These are phyloP conservation scores for Drosophila mojavensis DNA, from an alignment of 1,140 invertebrate species.

Conservation along the genomic window DNA sequence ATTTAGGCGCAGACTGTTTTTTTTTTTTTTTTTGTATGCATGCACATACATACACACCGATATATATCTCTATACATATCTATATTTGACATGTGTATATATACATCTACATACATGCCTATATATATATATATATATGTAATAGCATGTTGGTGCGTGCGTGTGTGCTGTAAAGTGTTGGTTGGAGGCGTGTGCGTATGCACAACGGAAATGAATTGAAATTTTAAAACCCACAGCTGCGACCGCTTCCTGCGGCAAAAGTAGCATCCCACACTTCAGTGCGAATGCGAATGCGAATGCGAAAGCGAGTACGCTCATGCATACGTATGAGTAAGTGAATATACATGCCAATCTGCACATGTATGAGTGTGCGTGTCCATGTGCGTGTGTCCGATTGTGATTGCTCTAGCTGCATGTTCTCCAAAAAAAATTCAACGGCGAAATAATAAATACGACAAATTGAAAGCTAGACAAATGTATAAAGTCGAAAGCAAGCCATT, in stretches of 20 bases:
- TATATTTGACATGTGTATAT: neutral
- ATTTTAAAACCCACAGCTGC: slow-evolving; percentile 82
- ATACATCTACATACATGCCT: neutral
- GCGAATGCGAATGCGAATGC: slow-evolving; percentile 7
- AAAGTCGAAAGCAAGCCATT: neutral
- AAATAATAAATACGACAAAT: slow-evolving; percentile 28
- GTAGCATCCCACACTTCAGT: slow-evolving; percentile 65
- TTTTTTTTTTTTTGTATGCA: slow-evolving; percentile 19
- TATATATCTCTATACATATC: too few relatives aligned
- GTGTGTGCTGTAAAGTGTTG: slow-evolving; percentile 10
- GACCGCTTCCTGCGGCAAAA: slow-evolving; percentile 81
- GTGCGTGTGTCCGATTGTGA: slow-evolving; percentile 14
- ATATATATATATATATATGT: slow-evolving; percentile 22
- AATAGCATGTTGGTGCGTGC: slow-evolving; percentile 3
- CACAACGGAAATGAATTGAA: slow-evolving; percentile 81
- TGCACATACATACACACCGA: neutral
- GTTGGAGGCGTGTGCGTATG: slow-evolving; percentile 53
- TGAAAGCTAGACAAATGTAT: slow-evolving; percentile 3
- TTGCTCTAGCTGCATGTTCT: slow-evolving; percentile 25
- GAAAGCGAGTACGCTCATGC: slow-evolving; percentile 32
- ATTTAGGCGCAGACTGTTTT: slow-evolving; percentile 69
- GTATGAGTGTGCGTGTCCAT: neutral
- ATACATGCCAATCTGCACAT: neutral
- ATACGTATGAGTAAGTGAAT: slow-evolving; percentile 15
- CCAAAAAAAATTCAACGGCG: slow-evolving; percentile 10